Percentiles rank a stretch among this genome's conserved stretches.
phyloP scores from a whole-genome alignment of 2,113 vertebrate species.

The Bos taurus region DNA sequence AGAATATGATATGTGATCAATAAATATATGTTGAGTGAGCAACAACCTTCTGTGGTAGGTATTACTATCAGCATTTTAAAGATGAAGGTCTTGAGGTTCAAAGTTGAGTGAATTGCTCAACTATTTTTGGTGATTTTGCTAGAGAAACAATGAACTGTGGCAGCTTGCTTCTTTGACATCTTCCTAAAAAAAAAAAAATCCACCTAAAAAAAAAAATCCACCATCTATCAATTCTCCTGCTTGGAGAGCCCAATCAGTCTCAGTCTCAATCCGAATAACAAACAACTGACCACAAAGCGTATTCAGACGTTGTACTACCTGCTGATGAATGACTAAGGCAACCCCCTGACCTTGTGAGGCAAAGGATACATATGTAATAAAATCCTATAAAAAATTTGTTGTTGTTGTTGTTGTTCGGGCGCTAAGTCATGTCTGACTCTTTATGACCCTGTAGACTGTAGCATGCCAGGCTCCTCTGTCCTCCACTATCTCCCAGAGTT shows the following conservation, averaged over 20 bases:
- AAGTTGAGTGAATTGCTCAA: not conserved
- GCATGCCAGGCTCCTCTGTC: not conserved
- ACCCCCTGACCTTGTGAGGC: not conserved
- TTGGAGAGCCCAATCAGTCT: not conserved
- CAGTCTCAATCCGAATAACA: not conserved
- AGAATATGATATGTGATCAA: not conserved
- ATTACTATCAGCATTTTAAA: not conserved
- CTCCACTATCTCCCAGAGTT: not conserved
- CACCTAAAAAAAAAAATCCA: not conserved
- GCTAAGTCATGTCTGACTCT: not conserved
- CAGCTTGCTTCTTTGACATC: not conserved
- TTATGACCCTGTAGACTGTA: not conserved
- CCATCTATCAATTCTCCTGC: not conserved
- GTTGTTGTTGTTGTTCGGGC: not conserved
- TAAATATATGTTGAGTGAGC: not conserved
- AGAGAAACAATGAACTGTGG: not conserved
- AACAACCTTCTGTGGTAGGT: not conserved
- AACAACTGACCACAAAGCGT: not conserved
- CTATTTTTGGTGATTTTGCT: not conserved
- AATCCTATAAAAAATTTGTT: not conserved
- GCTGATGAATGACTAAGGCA: not conserved
- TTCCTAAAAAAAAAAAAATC: constrained; percentile 8
- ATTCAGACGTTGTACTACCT: not conserved
- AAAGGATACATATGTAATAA: not conserved
- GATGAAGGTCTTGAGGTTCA: not conserved